Conservation (phyloP, 2,797 vertebrate species). For the Steatocranus sp. region DNA sequence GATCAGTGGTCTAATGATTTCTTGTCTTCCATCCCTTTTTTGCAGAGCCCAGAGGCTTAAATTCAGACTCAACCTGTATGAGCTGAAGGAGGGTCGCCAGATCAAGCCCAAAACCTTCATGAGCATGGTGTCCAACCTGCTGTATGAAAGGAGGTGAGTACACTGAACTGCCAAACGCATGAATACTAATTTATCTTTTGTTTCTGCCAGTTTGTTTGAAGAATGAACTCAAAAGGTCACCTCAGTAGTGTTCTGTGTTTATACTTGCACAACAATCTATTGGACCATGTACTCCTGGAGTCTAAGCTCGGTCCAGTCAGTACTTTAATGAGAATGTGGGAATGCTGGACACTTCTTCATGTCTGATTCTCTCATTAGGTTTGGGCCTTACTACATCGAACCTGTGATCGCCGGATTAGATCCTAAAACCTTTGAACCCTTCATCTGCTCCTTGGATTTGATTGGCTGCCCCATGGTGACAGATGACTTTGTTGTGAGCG, state of each 20-base stretch:
- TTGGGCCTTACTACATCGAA: slow-evolving; percentile 95
- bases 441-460: slow-evolving; percentile 95
- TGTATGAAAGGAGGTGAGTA: slow-evolving; percentile 90
- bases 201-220: background rate
- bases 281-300: background rate
- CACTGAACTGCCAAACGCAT: fast-evolving
- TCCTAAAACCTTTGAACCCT: slow-evolving; percentile 88
- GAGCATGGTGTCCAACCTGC: slow-evolving; percentile 98
- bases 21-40: background rate
- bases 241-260: background rate
- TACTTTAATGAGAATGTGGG: fast-evolving
- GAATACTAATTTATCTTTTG: background rate
- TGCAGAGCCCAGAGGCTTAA: slow-evolving; percentile 91
- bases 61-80: slow-evolving; percentile 95
- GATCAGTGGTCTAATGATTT: background rate
- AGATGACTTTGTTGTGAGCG: slow-evolving; percentile 97
- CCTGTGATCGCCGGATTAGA: slow-evolving; percentile 94
- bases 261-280: background rate
- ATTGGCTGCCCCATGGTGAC: slow-evolving; percentile 98
- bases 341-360: background rate
- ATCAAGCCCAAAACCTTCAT: slow-evolving; percentile 98
- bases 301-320: background rate
- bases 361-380: slow-evolving; percentile 68
- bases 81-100: slow-evolving; percentile 95
- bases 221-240: background rate